Percentiles rank a stretch among this genome's conserved stretches.
Evolutionary conservation across 2,797 vertebrate genomes (phyloP).

Genomic region (Danio kyathit): DNA sequence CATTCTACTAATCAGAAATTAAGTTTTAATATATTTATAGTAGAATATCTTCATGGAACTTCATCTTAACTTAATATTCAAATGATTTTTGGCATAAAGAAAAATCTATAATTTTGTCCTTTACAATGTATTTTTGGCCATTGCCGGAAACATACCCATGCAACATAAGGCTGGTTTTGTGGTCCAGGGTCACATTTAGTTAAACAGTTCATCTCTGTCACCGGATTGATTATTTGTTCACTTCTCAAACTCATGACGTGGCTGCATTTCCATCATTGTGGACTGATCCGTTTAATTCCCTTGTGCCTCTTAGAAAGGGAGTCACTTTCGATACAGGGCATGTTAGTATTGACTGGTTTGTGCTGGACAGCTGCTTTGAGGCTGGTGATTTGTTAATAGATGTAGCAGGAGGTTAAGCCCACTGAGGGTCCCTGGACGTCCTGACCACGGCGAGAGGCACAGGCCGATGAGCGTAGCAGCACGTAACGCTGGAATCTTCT

Average conservation of each 20-base stretch:
- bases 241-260: not conserved
- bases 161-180: no score
- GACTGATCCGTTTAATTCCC: not conserved
- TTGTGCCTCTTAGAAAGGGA: not conserved
- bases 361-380: slow-evolving; percentile 32
- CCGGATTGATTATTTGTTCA: not conserved
- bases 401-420: slow-evolving; percentile 39
- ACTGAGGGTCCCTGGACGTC: slow-evolving; percentile 1
- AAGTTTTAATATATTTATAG: no score
- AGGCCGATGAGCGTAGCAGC: slow-evolving; percentile 36
- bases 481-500: slow-evolving; percentile 42
- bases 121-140: no score
- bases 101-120: no score
- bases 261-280: not conserved
- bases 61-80: no score
- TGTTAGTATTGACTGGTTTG: slow-evolving; percentile 16
- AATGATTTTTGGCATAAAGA: no score
- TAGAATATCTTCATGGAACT: no score
- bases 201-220: not conserved
- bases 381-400: slow-evolving; percentile 38
- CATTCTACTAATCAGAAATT: no score
- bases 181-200: not conserved
- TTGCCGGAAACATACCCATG: no score
- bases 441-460: not conserved
- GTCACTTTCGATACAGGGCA: not conserved